Evolutionary conservation across 1,140 invertebrate genomes (phyloP), one percentile per base, ranked within the genome.

Genomic region (Bombus fervidus): DNA sequence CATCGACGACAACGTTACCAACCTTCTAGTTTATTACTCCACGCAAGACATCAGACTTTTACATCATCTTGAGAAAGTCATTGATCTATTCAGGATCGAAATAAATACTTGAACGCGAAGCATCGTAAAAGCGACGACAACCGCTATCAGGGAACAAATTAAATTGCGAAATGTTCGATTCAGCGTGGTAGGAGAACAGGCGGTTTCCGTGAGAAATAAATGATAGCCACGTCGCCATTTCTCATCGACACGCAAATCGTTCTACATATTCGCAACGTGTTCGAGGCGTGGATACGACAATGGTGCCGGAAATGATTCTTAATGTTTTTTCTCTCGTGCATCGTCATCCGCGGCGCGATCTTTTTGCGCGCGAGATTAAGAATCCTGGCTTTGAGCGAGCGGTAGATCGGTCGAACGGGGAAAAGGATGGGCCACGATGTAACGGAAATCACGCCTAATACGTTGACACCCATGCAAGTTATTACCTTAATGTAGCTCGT

Each of bases 391-490:
- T 25, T 0, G 31, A 62, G 37, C 53, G 8, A 10, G 9, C 25
- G 13, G 12, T 25, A 8, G 75, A 71, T 28, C 76, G 86, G 37
- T 31, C 28, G 34, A 41, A 39, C 3, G 31, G 13, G 15, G 22
- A 59, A 75, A 78, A 81, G n/a, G 25, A 82, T 39, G 59, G 43
- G 1, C 81, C 77, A 91, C 89, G 90, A 92, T 92, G 89, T 87
- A 92, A 87, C 91, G 90, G 90, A 92, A 91, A 92, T 92, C 87
- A 85, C 85, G 83, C 64, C 77, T 87, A 90, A 91, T 91, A 85
- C 85, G 82, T 89, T 83, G 87, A 91, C 90, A 91, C 88, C 89
- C 90, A 91, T 91, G 86, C 88, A 77, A 86, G 72, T 85, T 91
- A 91, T 91, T 89, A 87, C 71, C 85, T 78, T 62, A 90, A 91